Conservation (phyloP, 2,113 vertebrate genomes). For the Pteropus alecto region DNA sequence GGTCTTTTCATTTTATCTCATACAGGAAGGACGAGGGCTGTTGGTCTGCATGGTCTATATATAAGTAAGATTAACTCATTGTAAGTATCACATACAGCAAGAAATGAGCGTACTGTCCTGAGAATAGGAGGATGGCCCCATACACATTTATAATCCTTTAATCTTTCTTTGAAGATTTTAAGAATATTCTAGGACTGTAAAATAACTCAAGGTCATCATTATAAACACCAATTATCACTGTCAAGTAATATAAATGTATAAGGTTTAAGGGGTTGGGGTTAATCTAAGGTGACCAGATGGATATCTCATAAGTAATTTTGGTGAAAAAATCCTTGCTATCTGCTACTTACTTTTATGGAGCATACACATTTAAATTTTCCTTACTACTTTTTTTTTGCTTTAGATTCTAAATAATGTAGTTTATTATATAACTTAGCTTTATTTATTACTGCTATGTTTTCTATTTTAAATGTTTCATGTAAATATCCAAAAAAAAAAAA, state of each 20-base stretch:
- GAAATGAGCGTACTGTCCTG: background rate
- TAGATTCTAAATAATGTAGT: background rate
- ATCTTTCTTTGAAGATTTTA: slow-evolving; percentile 39
- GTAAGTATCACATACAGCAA: background rate
- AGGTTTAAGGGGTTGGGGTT: background rate
- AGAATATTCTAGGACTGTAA: background rate
- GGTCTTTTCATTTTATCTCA: background rate
- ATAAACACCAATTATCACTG: background rate
- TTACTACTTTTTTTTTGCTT: background rate
- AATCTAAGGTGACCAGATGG: background rate
- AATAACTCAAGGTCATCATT: slow-evolving; percentile 32
- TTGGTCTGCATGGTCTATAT: background rate
- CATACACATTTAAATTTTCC: background rate
- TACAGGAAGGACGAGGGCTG: background rate
- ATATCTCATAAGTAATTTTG: background rate
- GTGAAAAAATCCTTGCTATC: background rate
- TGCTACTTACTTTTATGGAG: background rate
- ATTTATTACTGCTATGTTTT: background rate
- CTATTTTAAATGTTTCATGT: background rate
- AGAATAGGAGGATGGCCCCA: background rate
- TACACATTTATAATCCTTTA: background rate
- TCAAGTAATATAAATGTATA: background rate
- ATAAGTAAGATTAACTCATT: background rate
- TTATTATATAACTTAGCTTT: background rate
- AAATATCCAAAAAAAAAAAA: background rate